A percentile compares a stretch with the other conserved stretches of the same genome.
Conservation (phyloP, 2,797 vertebrate species). For the Tangara arthus region DNA sequence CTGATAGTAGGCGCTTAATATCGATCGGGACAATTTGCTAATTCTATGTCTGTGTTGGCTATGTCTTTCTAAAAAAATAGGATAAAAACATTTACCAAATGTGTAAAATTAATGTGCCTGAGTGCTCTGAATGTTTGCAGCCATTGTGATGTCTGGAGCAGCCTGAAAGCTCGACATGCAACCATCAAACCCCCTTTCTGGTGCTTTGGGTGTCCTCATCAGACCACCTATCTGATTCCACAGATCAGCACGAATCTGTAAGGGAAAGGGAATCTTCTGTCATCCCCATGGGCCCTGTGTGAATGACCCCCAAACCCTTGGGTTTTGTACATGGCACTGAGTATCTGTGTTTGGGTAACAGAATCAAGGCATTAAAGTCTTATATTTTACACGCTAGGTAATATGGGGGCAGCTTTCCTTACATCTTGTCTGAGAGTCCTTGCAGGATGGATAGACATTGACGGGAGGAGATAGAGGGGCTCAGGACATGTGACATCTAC, state of each 20-base stretch:
- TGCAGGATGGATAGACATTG: background rate
- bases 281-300: too few relatives aligned
- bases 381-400: background rate
- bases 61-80: background rate
- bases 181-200: fast-evolving
- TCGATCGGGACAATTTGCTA: constrained; percentile 10
- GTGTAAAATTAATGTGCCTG: background rate
- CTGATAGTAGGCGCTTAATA: background rate
- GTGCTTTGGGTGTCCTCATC: background rate
- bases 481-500: background rate
- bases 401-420: background rate
- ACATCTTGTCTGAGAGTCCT: background rate
- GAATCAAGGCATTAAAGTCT: background rate
- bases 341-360: background rate
- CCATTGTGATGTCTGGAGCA: background rate
- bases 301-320: background rate
- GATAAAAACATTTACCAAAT: constrained; percentile 10
- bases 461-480: background rate
- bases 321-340: background rate
- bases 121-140: background rate
- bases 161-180: background rate
- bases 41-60: background rate
- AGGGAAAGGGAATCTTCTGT: background rate
- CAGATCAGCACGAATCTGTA: background rate
- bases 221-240: background rate